These are phyloP conservation scores for Paradoxurus hermaphroditus DNA, from an alignment of 2,113 vertebrate genomes.

Conservation along the genomic window DNA sequence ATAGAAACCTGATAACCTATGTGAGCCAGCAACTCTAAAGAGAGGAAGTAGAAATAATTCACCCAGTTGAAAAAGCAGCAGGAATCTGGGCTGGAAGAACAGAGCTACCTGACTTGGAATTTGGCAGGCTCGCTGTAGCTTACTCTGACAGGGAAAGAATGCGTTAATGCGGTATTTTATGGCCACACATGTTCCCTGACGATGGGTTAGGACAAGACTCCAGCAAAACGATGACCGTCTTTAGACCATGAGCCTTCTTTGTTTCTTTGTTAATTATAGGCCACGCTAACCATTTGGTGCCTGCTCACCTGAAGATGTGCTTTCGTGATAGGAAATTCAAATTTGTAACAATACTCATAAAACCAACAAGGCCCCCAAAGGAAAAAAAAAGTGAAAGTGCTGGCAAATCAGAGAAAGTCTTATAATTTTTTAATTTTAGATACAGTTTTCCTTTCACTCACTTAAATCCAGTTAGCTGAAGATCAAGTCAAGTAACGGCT, in stretches of 20 bases:
- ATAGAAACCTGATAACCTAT: conserved; percentile 31
- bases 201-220: neutral
- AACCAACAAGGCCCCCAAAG: neutral
- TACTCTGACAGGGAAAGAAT: conserved; percentile 31
- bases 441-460: neutral
- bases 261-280: neutral
- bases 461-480: neutral
- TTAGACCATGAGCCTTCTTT: neutral
- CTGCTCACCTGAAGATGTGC: neutral
- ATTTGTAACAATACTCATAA: neutral
- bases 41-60: conserved; percentile 58
- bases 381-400: neutral
- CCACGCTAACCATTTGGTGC: neutral
- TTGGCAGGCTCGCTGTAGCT: neutral
- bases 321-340: neutral
- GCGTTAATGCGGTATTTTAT: conserved; percentile 1
- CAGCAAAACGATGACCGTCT: neutral
- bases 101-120: conserved; percentile 59
- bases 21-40: conserved; percentile 23
- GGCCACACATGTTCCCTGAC: neutral
- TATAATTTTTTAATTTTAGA: neutral
- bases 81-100: conserved; percentile 35
- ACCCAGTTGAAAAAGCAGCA: conserved; percentile 41
- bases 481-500: neutral
- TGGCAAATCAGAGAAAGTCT: neutral